A percentile compares a stretch with the other conserved stretches of the same genome.
phyloP scores from a whole-genome alignment of 1,140 invertebrate genomes.

The Aphelenchoides fujianensis region DNA sequence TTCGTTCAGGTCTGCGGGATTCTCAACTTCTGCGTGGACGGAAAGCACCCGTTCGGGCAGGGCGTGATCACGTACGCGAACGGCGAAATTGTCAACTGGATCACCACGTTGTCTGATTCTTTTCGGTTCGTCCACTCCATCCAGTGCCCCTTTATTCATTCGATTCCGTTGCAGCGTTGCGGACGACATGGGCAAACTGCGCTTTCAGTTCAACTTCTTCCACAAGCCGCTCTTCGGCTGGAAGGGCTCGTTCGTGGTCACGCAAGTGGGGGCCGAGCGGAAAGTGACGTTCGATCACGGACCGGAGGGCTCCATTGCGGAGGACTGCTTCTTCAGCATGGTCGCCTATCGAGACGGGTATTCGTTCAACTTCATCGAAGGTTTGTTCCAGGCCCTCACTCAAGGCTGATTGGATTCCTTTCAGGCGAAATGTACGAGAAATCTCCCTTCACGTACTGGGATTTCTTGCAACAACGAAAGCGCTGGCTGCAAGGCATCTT shows the following conservation, averaged over 20 bases:
- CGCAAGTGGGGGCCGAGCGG: slow-evolving; percentile 78
- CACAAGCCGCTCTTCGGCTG: slow-evolving; percentile 93
- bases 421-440: slow-evolving; percentile 88
- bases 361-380: slow-evolving; percentile 86
- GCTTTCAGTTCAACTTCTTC: slow-evolving; percentile 86
- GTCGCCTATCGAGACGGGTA: slow-evolving; percentile 68
- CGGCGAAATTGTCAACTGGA: slow-evolving; percentile 82
- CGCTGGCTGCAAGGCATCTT: slow-evolving; percentile 94
- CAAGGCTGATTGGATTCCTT: slow-evolving; percentile 29
- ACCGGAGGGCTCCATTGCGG: slow-evolving; percentile 88
- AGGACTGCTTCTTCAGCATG: slow-evolving; percentile 95
- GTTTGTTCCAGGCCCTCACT: slow-evolving; percentile 61
- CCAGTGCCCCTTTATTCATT: background rate
- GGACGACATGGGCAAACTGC: slow-evolving; percentile 85
- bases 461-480: slow-evolving; percentile 91
- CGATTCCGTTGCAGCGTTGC: slow-evolving; percentile 69
- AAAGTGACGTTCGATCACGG: slow-evolving; percentile 91
- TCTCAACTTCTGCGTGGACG: slow-evolving; percentile 89
- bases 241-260: slow-evolving; percentile 92
- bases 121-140: slow-evolving; percentile 69
- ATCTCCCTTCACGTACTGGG: slow-evolving; percentile 86
- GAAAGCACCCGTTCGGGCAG: slow-evolving; percentile 92
- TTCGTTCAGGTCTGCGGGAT: slow-evolving; percentile 71
- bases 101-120: slow-evolving; percentile 90
- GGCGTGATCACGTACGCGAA: slow-evolving; percentile 96